A percentile compares a stretch with the other conserved stretches of the same genome.
Evolutionary conservation across 1,140 invertebrate genomes (phyloP).

Genomic region (Nylanderia fulva): DNA sequence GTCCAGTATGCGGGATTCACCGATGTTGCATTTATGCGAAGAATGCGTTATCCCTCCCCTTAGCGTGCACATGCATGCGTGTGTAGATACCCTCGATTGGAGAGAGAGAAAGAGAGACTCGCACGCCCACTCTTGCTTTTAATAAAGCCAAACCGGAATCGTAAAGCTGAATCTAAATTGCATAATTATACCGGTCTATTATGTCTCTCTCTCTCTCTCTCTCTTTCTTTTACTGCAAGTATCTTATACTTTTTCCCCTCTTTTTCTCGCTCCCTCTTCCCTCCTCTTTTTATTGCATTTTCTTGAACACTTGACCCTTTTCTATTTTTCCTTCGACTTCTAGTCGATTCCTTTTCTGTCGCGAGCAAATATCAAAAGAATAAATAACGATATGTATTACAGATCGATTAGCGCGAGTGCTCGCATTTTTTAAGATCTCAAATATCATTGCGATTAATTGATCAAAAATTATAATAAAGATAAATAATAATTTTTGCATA

Average conservation of each 20-base stretch:
- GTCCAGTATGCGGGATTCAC: conserved; percentile 6
- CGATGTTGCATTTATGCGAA: conserved; percentile 34
- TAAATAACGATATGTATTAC: conserved; percentile 58
- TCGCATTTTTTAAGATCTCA: background rate
- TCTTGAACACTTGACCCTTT: background rate
- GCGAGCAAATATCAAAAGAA: background rate
- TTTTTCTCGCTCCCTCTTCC: background rate
- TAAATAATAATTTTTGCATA: too few relatives aligned
- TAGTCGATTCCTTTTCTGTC: background rate
- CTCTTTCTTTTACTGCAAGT: conserved; percentile 40
- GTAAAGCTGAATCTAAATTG: conserved; percentile 82
- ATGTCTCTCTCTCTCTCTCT: conserved; percentile 53
- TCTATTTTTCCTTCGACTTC: background rate
- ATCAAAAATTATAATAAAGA: conserved; percentile 9
- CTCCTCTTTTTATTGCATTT: conserved; percentile 30
- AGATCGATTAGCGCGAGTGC: conserved; percentile 48
- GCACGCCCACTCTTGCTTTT: conserved; percentile 80
- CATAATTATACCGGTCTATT: conserved; percentile 79
- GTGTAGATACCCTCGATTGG: conserved; percentile 23
- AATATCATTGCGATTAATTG: conserved; percentile 18
- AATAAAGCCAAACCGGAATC: conserved; percentile 81
- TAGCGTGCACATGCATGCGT: background rate
- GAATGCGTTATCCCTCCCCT: conserved; percentile 53
- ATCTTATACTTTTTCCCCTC: conserved; percentile 7
- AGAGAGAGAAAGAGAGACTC: conserved; percentile 52